Evolutionary conservation across 1,140 invertebrate species (phyloP).

Genomic region (Sminthurides bifidus): DNA sequence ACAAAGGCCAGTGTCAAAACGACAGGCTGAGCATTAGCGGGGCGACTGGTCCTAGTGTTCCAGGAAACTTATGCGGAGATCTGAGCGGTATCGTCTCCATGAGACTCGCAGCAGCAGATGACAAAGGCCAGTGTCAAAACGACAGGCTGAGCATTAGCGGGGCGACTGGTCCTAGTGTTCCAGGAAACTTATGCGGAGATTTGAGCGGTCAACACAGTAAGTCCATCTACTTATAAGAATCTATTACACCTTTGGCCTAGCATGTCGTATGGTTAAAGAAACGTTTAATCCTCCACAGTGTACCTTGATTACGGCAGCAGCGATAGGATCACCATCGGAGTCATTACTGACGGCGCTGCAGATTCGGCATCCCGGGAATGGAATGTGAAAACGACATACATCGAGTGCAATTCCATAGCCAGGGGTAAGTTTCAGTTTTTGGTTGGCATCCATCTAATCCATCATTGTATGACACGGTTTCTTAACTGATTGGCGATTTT

Average conservation of each 20-base stretch:
- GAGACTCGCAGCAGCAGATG: constrained; percentile 17
- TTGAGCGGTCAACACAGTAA: constrained; percentile 4
- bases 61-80: constrained; percentile 24
- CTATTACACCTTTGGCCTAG: not conserved
- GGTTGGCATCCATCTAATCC: too few relatives aligned
- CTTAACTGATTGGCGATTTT: too few relatives aligned
- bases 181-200: constrained; percentile 13
- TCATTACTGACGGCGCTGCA: constrained; percentile 27
- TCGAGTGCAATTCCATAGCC: constrained; percentile 27
- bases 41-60: constrained; percentile 9
- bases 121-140: constrained; percentile 16
- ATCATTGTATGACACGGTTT: too few relatives aligned
- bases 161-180: constrained; percentile 15
- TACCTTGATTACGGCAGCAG: constrained; percentile 29
- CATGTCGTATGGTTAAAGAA: not conserved
- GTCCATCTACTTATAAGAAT: not conserved
- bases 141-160: constrained; percentile 27
- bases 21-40: constrained; percentile 27
- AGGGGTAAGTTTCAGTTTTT: too few relatives aligned
- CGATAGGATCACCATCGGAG: constrained; percentile 25
- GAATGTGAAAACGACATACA: constrained; percentile 27
- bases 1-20: constrained; percentile 16
- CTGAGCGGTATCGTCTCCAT: constrained; percentile 16
- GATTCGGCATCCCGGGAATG: constrained; percentile 5
- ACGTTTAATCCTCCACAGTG: constrained; percentile 18